These are phyloP conservation scores for Helogale parvula DNA, from an alignment of 2,113 vertebrate species.

Conservation along the genomic window DNA sequence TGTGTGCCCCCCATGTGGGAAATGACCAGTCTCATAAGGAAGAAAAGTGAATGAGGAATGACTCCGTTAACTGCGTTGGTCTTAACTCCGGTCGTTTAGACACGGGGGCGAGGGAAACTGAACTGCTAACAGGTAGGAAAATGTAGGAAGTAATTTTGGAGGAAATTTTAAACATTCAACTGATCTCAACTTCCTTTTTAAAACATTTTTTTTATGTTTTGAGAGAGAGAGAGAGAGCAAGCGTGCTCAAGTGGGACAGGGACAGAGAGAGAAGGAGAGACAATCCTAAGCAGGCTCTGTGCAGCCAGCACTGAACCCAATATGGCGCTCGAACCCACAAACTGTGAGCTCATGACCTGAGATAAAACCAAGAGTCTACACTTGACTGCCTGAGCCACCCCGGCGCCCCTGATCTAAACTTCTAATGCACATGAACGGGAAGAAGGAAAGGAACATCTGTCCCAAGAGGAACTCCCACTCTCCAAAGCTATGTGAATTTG, in stretches of 20 bases:
- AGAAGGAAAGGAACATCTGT: neutral
- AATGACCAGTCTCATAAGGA: neutral
- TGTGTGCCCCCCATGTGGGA: fast-evolving
- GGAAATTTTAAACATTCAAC: neutral
- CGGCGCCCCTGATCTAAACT: neutral
- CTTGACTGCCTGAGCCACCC: no score
- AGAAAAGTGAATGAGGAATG: no score
- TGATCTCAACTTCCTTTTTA: neutral
- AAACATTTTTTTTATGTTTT: no score
- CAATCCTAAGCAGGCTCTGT: no score
- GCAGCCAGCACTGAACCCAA: no score
- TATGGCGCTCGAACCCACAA: no score
- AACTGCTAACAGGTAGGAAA: neutral
- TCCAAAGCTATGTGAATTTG: neutral
- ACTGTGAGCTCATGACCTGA: no score
- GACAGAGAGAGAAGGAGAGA: no score
- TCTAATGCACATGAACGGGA: neutral
- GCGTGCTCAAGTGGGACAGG: no score
- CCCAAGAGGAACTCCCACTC: neutral
- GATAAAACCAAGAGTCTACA: no score
- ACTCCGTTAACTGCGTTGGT: neutral
- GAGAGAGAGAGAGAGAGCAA: no score
- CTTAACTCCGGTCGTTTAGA: neutral
- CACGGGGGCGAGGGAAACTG: neutral
- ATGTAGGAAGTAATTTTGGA: neutral